Evolutionary conservation across 1,140 invertebrate genomes (phyloP).

Genomic region (Scaptomyza pallida): DNA sequence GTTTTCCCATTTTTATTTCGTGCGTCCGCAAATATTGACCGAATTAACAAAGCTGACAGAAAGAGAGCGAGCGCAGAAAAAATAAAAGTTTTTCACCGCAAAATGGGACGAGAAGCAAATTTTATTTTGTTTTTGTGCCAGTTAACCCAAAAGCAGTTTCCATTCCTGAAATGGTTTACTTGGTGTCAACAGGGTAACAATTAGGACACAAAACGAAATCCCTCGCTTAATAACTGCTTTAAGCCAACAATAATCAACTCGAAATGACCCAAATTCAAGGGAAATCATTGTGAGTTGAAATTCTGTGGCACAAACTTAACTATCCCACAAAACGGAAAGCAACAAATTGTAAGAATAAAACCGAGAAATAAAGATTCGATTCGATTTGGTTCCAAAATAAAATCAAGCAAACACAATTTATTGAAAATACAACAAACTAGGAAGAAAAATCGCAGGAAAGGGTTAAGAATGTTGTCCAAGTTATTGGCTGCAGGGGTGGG

Average conservation of each 20-base stretch:
- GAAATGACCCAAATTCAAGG: not conserved
- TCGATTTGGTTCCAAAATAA: constrained; percentile 1
- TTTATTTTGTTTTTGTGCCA: not conserved
- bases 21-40: constrained; percentile 82
- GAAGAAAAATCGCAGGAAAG: not conserved
- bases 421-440: constrained; percentile 21
- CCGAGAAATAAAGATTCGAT: constrained; percentile 29
- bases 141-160: constrained; percentile 7
- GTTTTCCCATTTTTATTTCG: constrained; percentile 79
- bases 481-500: not conserved
- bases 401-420: constrained; percentile 50
- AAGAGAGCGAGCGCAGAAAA: not conserved
- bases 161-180: constrained; percentile 23
- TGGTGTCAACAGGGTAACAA: constrained; percentile 31
- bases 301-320: not conserved
- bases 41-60: constrained; percentile 73
- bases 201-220: constrained; percentile 7
- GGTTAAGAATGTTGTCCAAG: not conserved
- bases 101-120: constrained; percentile 56
- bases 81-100: constrained; percentile 63
- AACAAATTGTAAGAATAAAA: constrained; percentile 44
- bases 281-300: not conserved
- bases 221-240: constrained; percentile 21
- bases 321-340: constrained; percentile 7
- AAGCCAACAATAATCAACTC: not conserved